Conservation (phyloP, 1,140 invertebrate genomes). For the Eriosoma lanigerum region DNA sequence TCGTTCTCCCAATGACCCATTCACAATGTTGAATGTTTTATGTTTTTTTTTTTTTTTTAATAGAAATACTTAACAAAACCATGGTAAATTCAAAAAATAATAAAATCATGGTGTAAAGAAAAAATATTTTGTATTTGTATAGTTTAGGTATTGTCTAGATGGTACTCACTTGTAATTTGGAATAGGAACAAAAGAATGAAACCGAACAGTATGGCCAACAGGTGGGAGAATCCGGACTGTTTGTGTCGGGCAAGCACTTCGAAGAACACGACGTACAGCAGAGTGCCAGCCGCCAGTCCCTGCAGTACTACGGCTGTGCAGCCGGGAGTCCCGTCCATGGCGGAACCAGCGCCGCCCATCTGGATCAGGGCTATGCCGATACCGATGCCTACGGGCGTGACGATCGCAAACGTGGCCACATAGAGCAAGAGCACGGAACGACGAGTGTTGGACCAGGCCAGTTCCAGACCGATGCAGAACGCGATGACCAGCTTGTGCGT, state of each 20-base stretch:
- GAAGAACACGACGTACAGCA: constrained; percentile 89
- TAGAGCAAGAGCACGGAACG: constrained; percentile 64
- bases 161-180: constrained; percentile 76
- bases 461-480: constrained; percentile 69
- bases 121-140: too few species aligned
- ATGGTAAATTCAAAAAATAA: too few species aligned
- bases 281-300: constrained; percentile 81
- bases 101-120: too few species aligned
- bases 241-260: constrained; percentile 81
- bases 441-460: constrained; percentile 69
- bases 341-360: constrained; percentile 55
- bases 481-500: constrained; percentile 77
- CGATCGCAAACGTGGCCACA: constrained; percentile 66
- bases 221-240: constrained; percentile 69
- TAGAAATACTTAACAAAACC: too few species aligned
- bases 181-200: constrained; percentile 77
- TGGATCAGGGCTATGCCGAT: constrained; percentile 63
- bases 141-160: too few species aligned
- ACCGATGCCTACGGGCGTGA: constrained; percentile 71
- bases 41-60: too few species aligned
- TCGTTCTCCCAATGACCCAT: too few species aligned
- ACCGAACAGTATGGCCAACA: constrained; percentile 70
- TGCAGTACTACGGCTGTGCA: constrained; percentile 65
- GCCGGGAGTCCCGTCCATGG: constrained; percentile 39
- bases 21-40: too few species aligned